A percentile compares a stretch with the other conserved stretches of the same genome.
Conservation (phyloP, 1,140 invertebrate genomes). For the Papilio glaucus region DNA sequence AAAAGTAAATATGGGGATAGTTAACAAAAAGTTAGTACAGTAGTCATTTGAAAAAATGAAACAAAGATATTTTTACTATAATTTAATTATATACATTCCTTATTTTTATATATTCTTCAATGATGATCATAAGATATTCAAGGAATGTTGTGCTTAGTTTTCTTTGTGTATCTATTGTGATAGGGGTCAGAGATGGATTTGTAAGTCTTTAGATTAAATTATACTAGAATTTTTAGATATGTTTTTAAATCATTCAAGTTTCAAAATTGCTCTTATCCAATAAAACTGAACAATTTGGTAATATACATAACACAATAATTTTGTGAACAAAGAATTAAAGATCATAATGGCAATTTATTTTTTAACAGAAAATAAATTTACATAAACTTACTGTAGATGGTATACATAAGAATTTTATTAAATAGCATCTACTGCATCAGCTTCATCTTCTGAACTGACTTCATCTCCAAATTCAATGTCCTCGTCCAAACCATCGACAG, state of each 20-base stretch:
- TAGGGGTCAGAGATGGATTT: conserved; percentile 23
- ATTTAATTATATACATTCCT: conserved; percentile 80
- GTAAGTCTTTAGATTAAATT: background rate
- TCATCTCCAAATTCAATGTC: conserved; percentile 98
- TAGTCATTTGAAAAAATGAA: conserved; percentile 49
- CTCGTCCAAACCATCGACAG: conserved; percentile 96
- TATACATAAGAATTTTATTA: conserved; percentile 67
- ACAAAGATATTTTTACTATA: conserved; percentile 55
- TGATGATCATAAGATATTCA: conserved; percentile 57
- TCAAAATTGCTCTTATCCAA: conserved; percentile 53
- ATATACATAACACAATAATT: conserved; percentile 54
- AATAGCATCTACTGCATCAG: conserved; percentile 89
- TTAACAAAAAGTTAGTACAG: background rate
- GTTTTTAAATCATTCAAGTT: conserved; percentile 42
- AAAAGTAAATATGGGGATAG: background rate
- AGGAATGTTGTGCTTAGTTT: conserved; percentile 74
- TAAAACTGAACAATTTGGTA: conserved; percentile 53
- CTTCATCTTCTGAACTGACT: conserved; percentile 94
- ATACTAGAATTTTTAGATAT: conserved; percentile 27
- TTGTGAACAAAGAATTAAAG: conserved; percentile 60
- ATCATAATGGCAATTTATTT: conserved; percentile 72
- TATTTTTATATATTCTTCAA: conserved; percentile 59
- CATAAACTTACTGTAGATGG: conserved; percentile 76
- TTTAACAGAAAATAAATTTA: conserved; percentile 75
- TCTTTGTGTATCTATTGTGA: conserved; percentile 26